Percentiles rank a stretch among this genome's conserved stretches.
These are phyloP conservation scores for Sebastes hubbsi DNA, from an alignment of 2,797 vertebrate species.

Conservation along the genomic window DNA sequence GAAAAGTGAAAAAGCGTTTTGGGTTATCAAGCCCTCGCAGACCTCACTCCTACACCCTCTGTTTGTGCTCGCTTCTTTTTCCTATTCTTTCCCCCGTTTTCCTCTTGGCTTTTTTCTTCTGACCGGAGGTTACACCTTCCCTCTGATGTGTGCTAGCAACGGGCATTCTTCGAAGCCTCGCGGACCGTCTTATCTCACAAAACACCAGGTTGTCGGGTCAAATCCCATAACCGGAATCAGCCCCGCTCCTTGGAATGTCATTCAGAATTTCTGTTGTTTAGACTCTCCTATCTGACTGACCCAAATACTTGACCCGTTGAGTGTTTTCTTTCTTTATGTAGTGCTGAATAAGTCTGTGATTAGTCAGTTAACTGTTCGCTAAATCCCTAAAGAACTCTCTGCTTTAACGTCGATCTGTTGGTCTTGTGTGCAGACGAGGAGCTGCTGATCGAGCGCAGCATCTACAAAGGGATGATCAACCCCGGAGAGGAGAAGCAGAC, in stretches of 20 bases:
- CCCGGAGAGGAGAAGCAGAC: slow-evolving; percentile 89
- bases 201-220: slow-evolving; percentile 24
- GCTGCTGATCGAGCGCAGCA: slow-evolving; percentile 89
- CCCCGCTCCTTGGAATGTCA: slow-evolving; percentile 15
- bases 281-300: neutral
- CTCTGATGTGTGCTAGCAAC: slow-evolving; percentile 30
- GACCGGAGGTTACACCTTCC: slow-evolving; percentile 13
- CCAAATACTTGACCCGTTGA: neutral
- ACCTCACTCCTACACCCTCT: slow-evolving; percentile 28
- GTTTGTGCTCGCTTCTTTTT: slow-evolving; percentile 46
- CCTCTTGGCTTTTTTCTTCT: slow-evolving; percentile 2
- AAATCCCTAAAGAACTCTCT: neutral
- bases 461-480: slow-evolving; percentile 89
- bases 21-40: slow-evolving; percentile 64
- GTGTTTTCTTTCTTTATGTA: neutral
- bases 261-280: slow-evolving; percentile 9
- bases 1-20: slow-evolving; percentile 68
- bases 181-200: neutral
- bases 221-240: slow-evolving; percentile 7
- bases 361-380: too few relatives aligned
- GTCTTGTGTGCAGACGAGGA: slow-evolving; percentile 79
- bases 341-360: neutral
- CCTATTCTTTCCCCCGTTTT: slow-evolving; percentile 23
- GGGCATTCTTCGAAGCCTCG: neutral
- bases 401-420: neutral